A percentile compares a stretch with the other conserved stretches of the same genome.
Conservation (phyloP, 2,888 invertebrate species). For the Limenitis camilla region DNA sequence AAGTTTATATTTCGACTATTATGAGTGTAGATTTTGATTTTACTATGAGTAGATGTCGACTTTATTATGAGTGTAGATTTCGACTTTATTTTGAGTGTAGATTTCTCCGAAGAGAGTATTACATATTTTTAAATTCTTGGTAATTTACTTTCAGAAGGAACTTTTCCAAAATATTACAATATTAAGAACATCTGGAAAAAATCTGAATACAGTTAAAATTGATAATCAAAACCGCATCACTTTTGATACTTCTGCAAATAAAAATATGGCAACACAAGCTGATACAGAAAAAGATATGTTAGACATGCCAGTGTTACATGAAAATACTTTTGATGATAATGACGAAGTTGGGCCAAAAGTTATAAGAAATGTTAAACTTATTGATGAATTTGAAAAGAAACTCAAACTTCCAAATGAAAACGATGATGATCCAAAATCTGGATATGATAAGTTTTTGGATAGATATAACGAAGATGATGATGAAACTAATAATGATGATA, state of each 20-base stretch:
- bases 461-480: slow-evolving; percentile 6
- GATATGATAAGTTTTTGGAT: neutral
- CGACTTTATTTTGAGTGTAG: too few species aligned
- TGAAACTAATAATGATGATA: slow-evolving; percentile 25
- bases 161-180: slow-evolving; percentile 23
- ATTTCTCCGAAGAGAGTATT: too few species aligned
- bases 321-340: neutral
- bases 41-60: too few species aligned
- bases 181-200: slow-evolving; percentile 38
- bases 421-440: neutral
- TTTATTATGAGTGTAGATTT: too few species aligned
- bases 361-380: slow-evolving; percentile 2
- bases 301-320: neutral
- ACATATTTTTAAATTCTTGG: too few species aligned
- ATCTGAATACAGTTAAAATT: slow-evolving; percentile 37
- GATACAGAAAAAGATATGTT: neutral
- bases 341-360: slow-evolving; percentile 1
- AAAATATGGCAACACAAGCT: neutral
- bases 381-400: neutral
- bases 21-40: too few species aligned
- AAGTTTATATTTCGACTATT: too few species aligned
- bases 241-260: neutral
- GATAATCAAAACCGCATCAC: slow-evolving; percentile 16
- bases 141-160: neutral
- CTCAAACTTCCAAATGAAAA: neutral